Conservation (phyloP, 2,113 vertebrate species). For the Myiagra hebetior region DNA sequence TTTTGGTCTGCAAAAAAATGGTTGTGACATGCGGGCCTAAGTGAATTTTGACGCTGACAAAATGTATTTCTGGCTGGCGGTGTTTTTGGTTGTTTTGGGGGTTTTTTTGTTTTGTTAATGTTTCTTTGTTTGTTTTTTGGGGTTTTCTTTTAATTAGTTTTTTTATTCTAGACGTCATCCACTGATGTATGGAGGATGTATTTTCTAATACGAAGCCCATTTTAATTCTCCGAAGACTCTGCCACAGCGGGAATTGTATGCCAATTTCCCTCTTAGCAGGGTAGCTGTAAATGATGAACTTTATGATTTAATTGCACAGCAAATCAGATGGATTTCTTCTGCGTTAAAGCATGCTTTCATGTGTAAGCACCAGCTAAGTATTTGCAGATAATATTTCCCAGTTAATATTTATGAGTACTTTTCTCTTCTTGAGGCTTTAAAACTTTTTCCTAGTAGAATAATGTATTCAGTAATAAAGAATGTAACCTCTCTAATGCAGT, state of each 20-base stretch:
- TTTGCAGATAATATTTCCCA: background rate
- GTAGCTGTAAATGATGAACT: background rate
- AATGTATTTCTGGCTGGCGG: background rate
- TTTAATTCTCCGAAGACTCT: background rate
- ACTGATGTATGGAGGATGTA: fast-evolving
- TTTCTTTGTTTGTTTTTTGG: background rate
- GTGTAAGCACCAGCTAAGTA: background rate
- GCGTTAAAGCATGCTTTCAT: fast-evolving
- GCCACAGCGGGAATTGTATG: background rate
- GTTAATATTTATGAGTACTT: background rate
- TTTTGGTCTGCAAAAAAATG: background rate
- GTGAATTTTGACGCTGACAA: background rate
- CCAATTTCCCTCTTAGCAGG: background rate
- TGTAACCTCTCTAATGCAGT: background rate
- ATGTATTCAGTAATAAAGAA: background rate
- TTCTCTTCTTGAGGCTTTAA: background rate
- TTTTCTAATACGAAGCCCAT: background rate
- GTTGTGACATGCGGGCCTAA: fast-evolving
- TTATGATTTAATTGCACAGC: background rate
- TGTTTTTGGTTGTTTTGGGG: too few relatives aligned
- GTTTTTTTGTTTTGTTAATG: too few relatives aligned
- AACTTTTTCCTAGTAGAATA: background rate
- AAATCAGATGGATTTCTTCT: background rate
- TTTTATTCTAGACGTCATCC: background rate
- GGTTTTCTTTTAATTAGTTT: background rate